These are phyloP conservation scores for Nomada flava DNA, from an alignment of 2,888 invertebrate genomes.

Conservation along the genomic window DNA sequence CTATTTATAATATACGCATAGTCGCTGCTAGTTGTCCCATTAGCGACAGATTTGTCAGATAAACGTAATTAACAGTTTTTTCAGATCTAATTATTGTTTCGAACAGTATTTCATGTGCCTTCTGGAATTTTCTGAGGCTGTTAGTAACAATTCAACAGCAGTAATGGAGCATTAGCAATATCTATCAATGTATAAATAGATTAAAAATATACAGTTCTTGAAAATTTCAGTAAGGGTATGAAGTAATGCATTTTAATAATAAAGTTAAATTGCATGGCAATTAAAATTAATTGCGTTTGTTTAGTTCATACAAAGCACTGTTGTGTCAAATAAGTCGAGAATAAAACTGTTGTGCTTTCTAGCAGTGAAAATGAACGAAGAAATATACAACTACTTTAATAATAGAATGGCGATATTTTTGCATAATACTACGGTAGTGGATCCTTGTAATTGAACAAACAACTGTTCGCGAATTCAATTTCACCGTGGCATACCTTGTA, in stretches of 20 bases:
- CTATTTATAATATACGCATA: conserved; percentile 26
- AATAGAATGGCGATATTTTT: background rate
- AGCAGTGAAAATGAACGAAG: background rate
- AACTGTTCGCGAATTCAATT: background rate
- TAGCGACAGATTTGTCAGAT: background rate
- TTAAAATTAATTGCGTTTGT: conserved; percentile 1
- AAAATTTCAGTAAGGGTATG: too few species aligned
- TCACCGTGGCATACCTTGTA: background rate
- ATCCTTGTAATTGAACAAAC: background rate
- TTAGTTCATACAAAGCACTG: background rate
- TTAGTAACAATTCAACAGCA: too few species aligned
- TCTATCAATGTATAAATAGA: too few species aligned
- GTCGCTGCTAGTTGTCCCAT: conserved; percentile 3
- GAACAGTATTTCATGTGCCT: background rate
- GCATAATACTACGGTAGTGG: background rate
- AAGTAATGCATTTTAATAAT: too few species aligned
- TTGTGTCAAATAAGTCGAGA: background rate
- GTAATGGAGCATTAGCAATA: too few species aligned
- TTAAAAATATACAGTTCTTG: too few species aligned
- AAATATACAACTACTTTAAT: too few species aligned
- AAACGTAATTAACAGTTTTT: conserved; percentile 11
- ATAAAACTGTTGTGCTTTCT: conserved; percentile 5
- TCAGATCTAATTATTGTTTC: background rate
- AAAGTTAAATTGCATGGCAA: background rate
- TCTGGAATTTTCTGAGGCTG: background rate